Conservation (phyloP, 1,140 invertebrate genomes). For the Drosophila tristis region DNA sequence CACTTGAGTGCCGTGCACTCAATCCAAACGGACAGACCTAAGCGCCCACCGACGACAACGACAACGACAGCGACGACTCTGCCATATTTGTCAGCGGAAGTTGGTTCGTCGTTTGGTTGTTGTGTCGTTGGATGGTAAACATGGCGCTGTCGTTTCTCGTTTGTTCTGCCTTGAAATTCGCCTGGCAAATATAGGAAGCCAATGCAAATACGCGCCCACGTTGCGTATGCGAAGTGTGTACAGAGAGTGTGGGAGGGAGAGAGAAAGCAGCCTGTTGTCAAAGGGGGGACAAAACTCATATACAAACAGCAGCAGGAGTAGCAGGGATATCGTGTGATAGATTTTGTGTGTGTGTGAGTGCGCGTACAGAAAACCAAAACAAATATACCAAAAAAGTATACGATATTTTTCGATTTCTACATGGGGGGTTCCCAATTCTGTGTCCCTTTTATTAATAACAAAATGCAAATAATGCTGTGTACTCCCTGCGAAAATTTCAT, state of each 20-base stretch:
- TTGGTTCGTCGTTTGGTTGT: slow-evolving; percentile 20
- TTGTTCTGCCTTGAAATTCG: slow-evolving; percentile 44
- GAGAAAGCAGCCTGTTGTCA: slow-evolving; percentile 15
- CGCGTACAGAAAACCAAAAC: slow-evolving; percentile 19
- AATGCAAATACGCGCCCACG: slow-evolving; percentile 68
- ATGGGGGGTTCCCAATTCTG: neutral
- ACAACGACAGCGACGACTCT: slow-evolving; percentile 17
- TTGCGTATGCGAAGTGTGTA: slow-evolving; percentile 61
- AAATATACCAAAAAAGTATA: slow-evolving; percentile 42
- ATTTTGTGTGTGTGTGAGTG: slow-evolving; percentile 24
- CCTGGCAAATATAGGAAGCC: slow-evolving; percentile 58
- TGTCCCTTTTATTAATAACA: slow-evolving; percentile 66
- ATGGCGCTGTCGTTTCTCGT: slow-evolving; percentile 49
- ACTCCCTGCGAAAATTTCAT: slow-evolving; percentile 18
- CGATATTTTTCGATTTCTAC: slow-evolving; percentile 17
- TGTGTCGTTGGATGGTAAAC: slow-evolving; percentile 44
- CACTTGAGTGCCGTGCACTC: slow-evolving; percentile 65
- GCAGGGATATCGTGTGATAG: slow-evolving; percentile 17
- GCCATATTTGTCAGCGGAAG: slow-evolving; percentile 65
- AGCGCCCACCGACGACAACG: slow-evolving; percentile 16
- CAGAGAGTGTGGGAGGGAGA: neutral
- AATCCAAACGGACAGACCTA: slow-evolving; percentile 51
- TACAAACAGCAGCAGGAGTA: slow-evolving; percentile 12
- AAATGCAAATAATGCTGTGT: slow-evolving; percentile 65
- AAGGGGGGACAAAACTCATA: slow-evolving; percentile 28